Conservation (phyloP, 2,113 vertebrate species). For the Platysternon megacephalum region DNA sequence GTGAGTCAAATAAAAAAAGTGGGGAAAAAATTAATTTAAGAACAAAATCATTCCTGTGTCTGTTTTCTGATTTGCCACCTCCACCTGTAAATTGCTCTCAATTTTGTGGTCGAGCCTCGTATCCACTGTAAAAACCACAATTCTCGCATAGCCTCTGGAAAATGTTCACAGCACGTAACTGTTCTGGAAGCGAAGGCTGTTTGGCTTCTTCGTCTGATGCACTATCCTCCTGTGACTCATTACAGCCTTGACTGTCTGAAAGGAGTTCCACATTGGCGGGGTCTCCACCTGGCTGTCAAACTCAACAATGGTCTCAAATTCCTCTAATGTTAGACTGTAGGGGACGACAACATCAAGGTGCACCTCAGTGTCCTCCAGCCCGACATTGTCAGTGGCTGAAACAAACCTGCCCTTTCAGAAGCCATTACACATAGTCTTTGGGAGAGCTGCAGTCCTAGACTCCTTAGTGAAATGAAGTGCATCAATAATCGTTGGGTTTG, state of each 20-base stretch:
- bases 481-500: not conserved
- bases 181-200: not conserved
- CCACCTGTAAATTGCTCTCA: not conserved
- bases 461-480: not conserved
- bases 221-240: too few relatives aligned
- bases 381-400: not conserved
- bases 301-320: not conserved
- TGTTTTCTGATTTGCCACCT: not conserved
- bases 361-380: not conserved
- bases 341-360: not conserved
- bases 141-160: not conserved
- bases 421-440: not conserved
- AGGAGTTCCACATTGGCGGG: not conserved
- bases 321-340: not conserved
- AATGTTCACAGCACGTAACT: not conserved
- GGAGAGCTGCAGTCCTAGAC: not conserved
- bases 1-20: not conserved
- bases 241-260: not conserved
- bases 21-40: not conserved
- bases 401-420: not conserved
- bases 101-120: not conserved
- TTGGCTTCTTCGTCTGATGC: not conserved
- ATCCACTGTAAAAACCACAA: not conserved
- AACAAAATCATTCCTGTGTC: not conserved
- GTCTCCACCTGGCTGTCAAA: not conserved